Conservation (phyloP, 1,140 invertebrate species). For the Physella acuta region DNA sequence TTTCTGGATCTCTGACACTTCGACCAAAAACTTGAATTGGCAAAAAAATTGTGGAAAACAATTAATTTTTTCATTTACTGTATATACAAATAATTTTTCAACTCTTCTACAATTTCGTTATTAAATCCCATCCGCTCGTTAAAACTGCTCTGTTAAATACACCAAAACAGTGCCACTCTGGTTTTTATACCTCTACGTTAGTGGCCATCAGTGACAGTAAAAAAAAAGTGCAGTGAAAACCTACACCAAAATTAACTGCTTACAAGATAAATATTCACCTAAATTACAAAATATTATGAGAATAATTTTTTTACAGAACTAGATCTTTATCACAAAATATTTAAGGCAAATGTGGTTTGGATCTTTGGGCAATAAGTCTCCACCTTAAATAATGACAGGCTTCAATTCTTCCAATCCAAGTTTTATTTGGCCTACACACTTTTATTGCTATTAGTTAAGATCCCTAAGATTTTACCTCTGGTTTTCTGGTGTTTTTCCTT, state of each 20-base stretch:
- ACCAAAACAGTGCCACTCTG: background rate
- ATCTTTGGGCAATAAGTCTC: background rate
- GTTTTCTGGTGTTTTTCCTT: constrained; percentile 51
- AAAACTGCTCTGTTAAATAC: background rate
- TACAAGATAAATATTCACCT: too few species aligned
- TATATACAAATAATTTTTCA: too few species aligned
- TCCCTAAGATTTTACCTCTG: constrained; percentile 46
- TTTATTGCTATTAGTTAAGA: background rate
- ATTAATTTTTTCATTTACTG: background rate
- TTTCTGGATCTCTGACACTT: constrained; percentile 49
- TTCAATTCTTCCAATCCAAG: too few species aligned
- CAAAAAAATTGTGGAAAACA: background rate
- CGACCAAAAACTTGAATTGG: constrained; percentile 51
- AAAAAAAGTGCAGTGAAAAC: too few species aligned
- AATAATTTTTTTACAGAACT: too few species aligned
- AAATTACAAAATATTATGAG: too few species aligned
- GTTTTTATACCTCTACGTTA: background rate
- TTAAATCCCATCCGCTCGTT: background rate
- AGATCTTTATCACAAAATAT: too few species aligned
- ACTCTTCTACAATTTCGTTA: background rate
- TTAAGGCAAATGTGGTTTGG: background rate
- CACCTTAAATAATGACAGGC: background rate
- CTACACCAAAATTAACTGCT: too few species aligned
- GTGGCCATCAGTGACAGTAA: too few species aligned
- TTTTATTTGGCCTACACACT: background rate